Evolutionary conservation across 2,888 invertebrate genomes (phyloP).

Genomic region (Tenthredo livida): DNA sequence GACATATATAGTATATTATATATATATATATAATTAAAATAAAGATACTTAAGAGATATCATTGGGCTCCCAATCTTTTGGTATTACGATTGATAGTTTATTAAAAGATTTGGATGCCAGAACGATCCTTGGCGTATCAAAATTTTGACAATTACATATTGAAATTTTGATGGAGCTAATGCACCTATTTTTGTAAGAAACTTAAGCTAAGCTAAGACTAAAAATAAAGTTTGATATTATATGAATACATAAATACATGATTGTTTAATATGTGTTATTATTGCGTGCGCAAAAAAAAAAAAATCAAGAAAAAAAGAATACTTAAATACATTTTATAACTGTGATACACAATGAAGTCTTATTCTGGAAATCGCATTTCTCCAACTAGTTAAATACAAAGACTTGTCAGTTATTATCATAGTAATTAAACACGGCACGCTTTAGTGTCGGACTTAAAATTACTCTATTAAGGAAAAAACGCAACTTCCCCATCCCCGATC

Average conservation of each 20-base stretch:
- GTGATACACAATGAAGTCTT: conserved; percentile 35
- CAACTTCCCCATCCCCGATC: no score
- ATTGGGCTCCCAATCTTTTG: conserved; percentile 52
- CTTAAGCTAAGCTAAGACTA: conserved; percentile 34
- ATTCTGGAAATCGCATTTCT: conserved; percentile 7
- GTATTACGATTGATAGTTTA: conserved; percentile 21
- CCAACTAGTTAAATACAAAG: not conserved
- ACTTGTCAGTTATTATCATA: not conserved
- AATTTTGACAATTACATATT: conserved; percentile 53
- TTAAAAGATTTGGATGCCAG: conserved; percentile 52
- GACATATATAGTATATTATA: conserved; percentile 30
- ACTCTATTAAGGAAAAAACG: not conserved
- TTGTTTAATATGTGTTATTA: conserved; percentile 40
- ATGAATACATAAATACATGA: conserved; percentile 19
- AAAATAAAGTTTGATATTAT: conserved; percentile 50
- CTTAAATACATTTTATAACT: conserved; percentile 38
- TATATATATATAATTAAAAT: conserved; percentile 31
- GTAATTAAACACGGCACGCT: not conserved
- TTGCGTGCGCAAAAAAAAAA: not conserved
- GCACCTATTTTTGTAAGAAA: conserved; percentile 53
- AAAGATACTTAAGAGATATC: conserved; percentile 43
- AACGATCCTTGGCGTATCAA: conserved; percentile 54
- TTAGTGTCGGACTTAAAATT: not conserved
- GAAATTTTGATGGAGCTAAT: conserved; percentile 54
- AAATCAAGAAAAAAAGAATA: not conserved